phyloP scores from a whole-genome alignment of 2,888 invertebrate genomes.

The Hydropsyche betteni region DNA sequence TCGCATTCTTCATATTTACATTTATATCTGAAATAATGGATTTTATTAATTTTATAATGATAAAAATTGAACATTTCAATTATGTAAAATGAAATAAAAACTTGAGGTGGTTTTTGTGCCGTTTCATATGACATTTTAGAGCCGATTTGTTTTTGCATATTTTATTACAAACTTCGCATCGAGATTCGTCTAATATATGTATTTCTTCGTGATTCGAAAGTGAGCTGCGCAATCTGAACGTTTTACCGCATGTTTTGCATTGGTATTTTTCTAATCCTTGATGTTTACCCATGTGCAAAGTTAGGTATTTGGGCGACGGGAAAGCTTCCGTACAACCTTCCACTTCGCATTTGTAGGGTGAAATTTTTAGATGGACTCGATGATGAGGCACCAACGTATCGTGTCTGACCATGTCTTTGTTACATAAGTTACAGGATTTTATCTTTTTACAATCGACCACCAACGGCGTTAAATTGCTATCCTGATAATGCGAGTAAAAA shows the following conservation, averaged over 20 bases:
- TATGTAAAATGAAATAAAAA: conserved; percentile 4
- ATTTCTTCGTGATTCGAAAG: conserved; percentile 49
- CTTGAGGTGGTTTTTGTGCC: conserved; percentile 49
- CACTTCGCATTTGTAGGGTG: conserved; percentile 49
- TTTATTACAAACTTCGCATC: conserved; percentile 49
- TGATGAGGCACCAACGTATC: conserved; percentile 49
- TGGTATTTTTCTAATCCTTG: conserved; percentile 49
- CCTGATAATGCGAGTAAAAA: conserved; percentile 47
- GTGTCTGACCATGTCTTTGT: conserved; percentile 43
- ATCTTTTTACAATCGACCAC: conserved; percentile 49
- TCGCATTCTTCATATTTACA: conserved; percentile 48
- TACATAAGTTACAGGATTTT: conserved; percentile 45
- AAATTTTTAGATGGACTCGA: conserved; percentile 48
- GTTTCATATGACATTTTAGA: conserved; percentile 49
- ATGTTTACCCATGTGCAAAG: conserved; percentile 43
- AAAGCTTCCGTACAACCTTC: conserved; percentile 46
- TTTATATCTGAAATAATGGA: conserved; percentile 45
- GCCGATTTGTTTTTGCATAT: conserved; percentile 48
- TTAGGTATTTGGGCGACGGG: conserved; percentile 45
- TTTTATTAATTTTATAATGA: not conserved
- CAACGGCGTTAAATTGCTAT: conserved; percentile 44
- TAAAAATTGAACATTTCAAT: not conserved
- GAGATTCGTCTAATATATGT: conserved; percentile 45
- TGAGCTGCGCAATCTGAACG: conserved; percentile 47
- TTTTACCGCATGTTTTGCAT: conserved; percentile 50